Percentiles rank a stretch among this genome's conserved stretches.
These are phyloP conservation scores for Catocala fraxini DNA, from an alignment of 2,888 invertebrate genomes.

Conservation along the genomic window DNA sequence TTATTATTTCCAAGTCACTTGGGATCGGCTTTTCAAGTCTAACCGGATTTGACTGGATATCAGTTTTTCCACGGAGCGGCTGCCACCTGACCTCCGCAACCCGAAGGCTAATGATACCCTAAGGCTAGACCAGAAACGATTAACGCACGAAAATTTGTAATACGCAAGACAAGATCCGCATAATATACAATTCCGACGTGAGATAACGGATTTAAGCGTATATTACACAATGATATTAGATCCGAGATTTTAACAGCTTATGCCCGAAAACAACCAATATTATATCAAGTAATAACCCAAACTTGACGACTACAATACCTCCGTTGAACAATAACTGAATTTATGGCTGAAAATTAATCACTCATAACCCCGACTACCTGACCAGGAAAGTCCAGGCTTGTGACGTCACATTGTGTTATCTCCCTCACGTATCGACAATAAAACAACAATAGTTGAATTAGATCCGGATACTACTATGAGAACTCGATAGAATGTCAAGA, in stretches of 20 bases:
- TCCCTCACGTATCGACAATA: conserved; percentile 58
- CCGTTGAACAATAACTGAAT: conserved; percentile 9
- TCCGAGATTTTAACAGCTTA: not conserved
- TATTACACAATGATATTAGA: not conserved
- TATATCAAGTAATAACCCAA: not conserved
- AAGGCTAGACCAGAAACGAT: no score
- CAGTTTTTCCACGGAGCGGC: no score
- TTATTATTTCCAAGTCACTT: no score
- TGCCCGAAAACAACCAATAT: not conserved
- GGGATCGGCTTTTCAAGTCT: no score
- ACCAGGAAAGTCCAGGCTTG: conserved; percentile 34
- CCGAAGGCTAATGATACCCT: no score
- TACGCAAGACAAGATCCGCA: no score
- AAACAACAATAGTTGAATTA: conserved; percentile 56
- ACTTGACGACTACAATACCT: conserved; percentile 3
- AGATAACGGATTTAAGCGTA: no score
- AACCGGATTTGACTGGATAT: no score
- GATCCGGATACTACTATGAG: conserved; percentile 30
- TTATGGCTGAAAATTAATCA: conserved; percentile 23
- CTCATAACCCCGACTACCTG: conserved; percentile 15
- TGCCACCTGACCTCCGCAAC: no score
- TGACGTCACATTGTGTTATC: conserved; percentile 38
- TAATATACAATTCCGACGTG: no score
- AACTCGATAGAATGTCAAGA: conserved; percentile 17
- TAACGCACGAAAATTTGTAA: no score